Conservation (phyloP, 2,888 invertebrate species). For the Calameuta pallipes region DNA sequence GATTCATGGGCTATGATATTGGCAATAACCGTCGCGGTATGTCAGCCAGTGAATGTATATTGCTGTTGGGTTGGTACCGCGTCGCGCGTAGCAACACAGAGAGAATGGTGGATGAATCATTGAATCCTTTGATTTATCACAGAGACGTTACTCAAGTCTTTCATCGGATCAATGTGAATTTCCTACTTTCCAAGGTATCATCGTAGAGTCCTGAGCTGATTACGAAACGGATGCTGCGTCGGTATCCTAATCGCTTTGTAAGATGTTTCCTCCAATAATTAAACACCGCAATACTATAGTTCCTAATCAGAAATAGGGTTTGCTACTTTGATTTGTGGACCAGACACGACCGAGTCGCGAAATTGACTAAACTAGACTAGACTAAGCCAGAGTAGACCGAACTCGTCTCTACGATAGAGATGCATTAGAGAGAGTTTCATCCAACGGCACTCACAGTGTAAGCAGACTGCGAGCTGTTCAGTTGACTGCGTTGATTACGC, state of each 20-base stretch:
- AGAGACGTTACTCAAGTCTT: too few species aligned
- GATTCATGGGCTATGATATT: slow-evolving; percentile 5
- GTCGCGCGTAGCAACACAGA: slow-evolving; percentile 21
- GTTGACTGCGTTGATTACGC: slow-evolving; percentile 42
- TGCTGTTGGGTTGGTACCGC: background rate
- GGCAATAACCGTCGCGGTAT: slow-evolving; percentile 6
- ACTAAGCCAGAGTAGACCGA: background rate
- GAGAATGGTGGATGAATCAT: slow-evolving; percentile 22
- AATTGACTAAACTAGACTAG: slow-evolving; percentile 38
- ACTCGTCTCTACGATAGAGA: slow-evolving; percentile 11
- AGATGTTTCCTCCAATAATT: background rate
- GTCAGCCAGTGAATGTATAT: slow-evolving; percentile 3
- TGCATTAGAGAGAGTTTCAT: slow-evolving; percentile 35
- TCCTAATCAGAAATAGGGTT: slow-evolving; percentile 42
- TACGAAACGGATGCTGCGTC: background rate
- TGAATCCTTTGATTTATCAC: too few species aligned
- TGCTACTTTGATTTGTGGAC: slow-evolving; percentile 41
- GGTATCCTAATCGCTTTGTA: background rate
- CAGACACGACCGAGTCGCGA: slow-evolving; percentile 27
- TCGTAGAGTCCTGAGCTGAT: slow-evolving; percentile 16
- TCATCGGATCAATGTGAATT: background rate
- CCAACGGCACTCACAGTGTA: slow-evolving; percentile 16
- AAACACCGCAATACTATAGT: slow-evolving; percentile 19
- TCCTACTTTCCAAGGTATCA: slow-evolving; percentile 23
- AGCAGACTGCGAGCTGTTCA: slow-evolving; percentile 33